phyloP scores from a whole-genome alignment of 2,113 vertebrate genomes.

The Ictidomys tridecemlineatus region DNA sequence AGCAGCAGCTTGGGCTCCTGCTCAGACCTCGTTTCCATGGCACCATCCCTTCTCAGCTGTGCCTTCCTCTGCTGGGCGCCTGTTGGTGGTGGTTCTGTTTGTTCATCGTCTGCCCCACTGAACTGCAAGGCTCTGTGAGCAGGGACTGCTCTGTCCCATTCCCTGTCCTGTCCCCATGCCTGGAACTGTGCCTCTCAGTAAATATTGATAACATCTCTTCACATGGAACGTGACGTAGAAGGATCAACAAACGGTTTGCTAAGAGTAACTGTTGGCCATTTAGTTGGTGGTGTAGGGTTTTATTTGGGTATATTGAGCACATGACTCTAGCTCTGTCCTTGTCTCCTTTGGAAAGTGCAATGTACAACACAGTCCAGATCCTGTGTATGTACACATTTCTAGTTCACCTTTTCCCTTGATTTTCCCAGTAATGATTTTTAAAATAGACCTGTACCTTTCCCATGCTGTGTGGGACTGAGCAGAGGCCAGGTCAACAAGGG shows the following conservation, averaged over 20 bases:
- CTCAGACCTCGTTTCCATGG: background rate
- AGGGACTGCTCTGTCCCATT: background rate
- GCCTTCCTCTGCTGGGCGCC: no score
- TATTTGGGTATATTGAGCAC: no score
- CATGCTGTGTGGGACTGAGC: background rate
- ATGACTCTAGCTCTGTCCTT: background rate
- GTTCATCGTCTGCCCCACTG: background rate
- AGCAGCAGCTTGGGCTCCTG: no score
- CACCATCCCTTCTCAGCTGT: no score
- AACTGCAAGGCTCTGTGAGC: background rate
- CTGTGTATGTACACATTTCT: background rate
- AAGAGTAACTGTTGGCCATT: no score
- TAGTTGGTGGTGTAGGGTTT: no score
- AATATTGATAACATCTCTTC: background rate
- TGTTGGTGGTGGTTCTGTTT: no score
- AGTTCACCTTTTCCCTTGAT: background rate
- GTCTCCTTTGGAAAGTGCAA: background rate
- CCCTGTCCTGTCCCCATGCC: no score
- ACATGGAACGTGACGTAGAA: no score
- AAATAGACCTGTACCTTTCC: background rate
- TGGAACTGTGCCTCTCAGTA: background rate
- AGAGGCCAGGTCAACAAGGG: background rate
- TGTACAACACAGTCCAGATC: background rate
- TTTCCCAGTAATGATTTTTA: background rate
- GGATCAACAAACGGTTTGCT: background rate